Evolutionary conservation across 2,113 vertebrate species (phyloP), one percentile per base, ranked within the genome.

Genomic region (Gavia stellata): DNA sequence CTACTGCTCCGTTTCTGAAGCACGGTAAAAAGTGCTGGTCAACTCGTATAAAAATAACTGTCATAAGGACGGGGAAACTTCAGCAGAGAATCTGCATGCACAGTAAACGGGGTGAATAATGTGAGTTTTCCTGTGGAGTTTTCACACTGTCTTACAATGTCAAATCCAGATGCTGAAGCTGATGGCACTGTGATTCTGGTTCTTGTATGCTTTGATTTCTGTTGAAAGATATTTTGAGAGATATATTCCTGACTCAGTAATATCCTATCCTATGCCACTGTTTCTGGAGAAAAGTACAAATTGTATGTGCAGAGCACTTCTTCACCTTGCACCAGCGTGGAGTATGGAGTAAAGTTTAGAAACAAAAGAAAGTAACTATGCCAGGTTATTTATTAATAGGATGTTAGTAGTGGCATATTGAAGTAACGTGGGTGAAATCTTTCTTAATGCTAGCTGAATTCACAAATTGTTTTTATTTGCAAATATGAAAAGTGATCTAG

Each of bases 221-320:
- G 2, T 56, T 2, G 2, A 47, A 73, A 67, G 31, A 21, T 44
- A 53, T 50, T 63, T 58, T 73, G 33, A 56, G 53, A 33, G 31
- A 70, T 84, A 70, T 81, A 5, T 38, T 44, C 45, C 2, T 2
- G 44, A 6, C 24, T 44, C 29, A 23, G 38, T 47, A 66, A 40
- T 42, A 62, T 25, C 21, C 19, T 59, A 3, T 72, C 49, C 8
- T 8, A 6, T 85, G 52, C 11, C 23, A n/a, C 8, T 52, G 10
- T 44, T 85, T 40, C 38, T 36, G 52, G 40, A 47, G 56, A 40
- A 45, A 19, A 63, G 50, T 53, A 20, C 10, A 24, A 81, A 36
- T 3, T 49, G 36, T 72, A 40, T 0, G 3, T 66, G 45, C 17
- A 26, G 0, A 2, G 55, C 28, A 53, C 16, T 78, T 45, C 4